These are phyloP conservation scores for Bos taurus DNA, from an alignment of 2,113 vertebrate genomes.

Conservation along the genomic window ARS-UCD2.0 NC_037328.1:17611001-17611500, in stretches of 20 bases:
- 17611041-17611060: neutral
- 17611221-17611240: neutral
- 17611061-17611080: neutral
- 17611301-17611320: neutral
- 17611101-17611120: neutral
- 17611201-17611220: neutral
- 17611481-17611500: slow-evolving; percentile 70
- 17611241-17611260: neutral
- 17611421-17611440: neutral
- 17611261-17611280: neutral
- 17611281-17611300: neutral
- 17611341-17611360: neutral
- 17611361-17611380: neutral
- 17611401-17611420: neutral
- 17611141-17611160: neutral
- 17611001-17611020: neutral
- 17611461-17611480: slow-evolving; percentile 53
- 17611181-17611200: neutral
- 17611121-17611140: neutral
- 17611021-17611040: neutral
- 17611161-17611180: neutral
- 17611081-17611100: neutral
- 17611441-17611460: slow-evolving; percentile 45
- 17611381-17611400: neutral
- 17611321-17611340: neutral